Conservation (phyloP, 2,113 vertebrate species). For the Clarias batrachus region DNA sequence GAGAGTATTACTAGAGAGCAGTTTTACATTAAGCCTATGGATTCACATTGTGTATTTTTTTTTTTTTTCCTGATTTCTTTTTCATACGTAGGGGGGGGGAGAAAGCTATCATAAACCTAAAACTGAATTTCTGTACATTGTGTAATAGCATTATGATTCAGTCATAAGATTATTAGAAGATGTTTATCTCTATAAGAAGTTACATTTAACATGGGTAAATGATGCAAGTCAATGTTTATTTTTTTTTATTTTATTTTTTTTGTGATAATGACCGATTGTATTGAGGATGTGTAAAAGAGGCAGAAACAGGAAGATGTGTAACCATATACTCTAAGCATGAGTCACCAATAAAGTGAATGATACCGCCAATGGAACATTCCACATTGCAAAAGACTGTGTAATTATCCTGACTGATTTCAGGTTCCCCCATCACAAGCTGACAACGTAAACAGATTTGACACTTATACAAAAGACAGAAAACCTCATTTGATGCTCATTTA, state of each 20-base stretch:
- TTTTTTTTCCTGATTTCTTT: not conserved
- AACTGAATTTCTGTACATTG: not conserved
- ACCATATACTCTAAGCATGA: slow-evolving; percentile 21
- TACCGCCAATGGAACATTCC: slow-evolving; percentile 26
- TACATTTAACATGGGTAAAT: not conserved
- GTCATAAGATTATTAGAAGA: not conserved
- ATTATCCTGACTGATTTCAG: slow-evolving; percentile 26
- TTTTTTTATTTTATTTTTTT: not conserved
- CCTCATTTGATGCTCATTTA: too few species aligned
- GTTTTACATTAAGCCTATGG: slow-evolving; percentile 73
- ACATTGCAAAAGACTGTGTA: slow-evolving; percentile 17
- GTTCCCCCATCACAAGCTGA: not conserved
- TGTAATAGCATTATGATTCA: not conserved
- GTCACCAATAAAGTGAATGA: slow-evolving; percentile 30
- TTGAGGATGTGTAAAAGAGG: not conserved
- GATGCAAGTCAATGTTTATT: not conserved
- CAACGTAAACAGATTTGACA: not conserved
- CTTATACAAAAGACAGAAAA: not conserved
- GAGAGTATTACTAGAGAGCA: slow-evolving; percentile 71
- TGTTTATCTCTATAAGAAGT: not conserved
- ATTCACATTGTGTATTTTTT: slow-evolving; percentile 59
- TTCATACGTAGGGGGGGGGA: not conserved
- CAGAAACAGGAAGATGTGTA: slow-evolving; percentile 16
- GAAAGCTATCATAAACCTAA: not conserved
- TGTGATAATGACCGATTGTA: not conserved